A percentile compares a stretch with the other conserved stretches of the same genome.
Evolutionary conservation across 2,888 invertebrate species (phyloP).

Genomic region (Diaperis boleti): DNA sequence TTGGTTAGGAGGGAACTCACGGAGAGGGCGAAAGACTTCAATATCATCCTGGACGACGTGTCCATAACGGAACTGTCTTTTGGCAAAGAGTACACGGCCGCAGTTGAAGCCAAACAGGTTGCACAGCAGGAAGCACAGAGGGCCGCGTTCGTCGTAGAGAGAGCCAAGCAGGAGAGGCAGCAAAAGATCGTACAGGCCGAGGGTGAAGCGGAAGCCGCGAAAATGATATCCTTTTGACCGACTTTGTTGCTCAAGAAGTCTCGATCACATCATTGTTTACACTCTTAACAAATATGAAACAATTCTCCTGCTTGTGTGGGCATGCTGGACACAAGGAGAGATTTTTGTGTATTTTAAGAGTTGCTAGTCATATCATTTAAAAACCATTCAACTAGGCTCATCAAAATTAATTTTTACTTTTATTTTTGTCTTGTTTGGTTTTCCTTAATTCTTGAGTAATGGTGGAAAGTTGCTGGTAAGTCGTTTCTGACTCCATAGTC

Average conservation of each 20-base stretch:
- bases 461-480: conserved; percentile 29
- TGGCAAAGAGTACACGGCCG: conserved; percentile 98
- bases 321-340: too few relatives aligned
- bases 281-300: too few relatives aligned
- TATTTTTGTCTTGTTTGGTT: too few relatives aligned
- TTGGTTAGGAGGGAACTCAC: conserved; percentile 92
- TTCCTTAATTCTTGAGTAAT: conserved; percentile 37
- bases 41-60: conserved; percentile 98
- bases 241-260: neutral
- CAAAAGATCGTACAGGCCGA: conserved; percentile 99
- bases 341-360: too few relatives aligned
- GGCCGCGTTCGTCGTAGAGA: conserved; percentile 97
- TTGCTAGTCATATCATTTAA: too few relatives aligned
- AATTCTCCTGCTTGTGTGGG: too few relatives aligned
- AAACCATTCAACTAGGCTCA: too few relatives aligned
- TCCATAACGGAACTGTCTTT: conserved; percentile 98
- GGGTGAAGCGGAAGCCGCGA: conserved; percentile 99
- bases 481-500: conserved; percentile 24
- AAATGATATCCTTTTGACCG: conserved; percentile 87
- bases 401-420: too few relatives aligned
- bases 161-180: conserved; percentile 97
- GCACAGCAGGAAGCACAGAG: conserved; percentile 99
- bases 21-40: conserved; percentile 97
- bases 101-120: conserved; percentile 99
- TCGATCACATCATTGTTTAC: too few relatives aligned